Evolutionary conservation across 2,888 invertebrate genomes (phyloP).

Genomic region (Pachymerium ferrugineum): DNA sequence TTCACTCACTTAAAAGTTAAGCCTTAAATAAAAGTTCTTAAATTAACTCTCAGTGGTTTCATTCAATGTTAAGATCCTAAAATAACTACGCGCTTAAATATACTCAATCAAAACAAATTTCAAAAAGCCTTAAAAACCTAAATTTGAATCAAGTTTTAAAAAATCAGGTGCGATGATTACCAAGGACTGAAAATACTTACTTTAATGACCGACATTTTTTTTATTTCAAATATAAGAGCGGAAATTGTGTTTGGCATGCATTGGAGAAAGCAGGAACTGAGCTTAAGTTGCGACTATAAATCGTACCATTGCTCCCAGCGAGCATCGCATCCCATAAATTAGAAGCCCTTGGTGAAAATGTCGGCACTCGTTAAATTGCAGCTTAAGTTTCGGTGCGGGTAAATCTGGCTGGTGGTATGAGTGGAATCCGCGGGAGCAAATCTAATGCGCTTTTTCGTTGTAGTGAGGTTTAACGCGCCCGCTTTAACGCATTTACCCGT

Average conservation of each 20-base stretch:
- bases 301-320: neutral
- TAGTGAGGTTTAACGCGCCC: neutral
- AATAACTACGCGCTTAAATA: too few species aligned
- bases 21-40: too few species aligned
- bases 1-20: too few species aligned
- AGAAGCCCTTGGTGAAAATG: constrained; percentile 24
- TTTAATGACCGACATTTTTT: constrained; percentile 3
- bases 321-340: neutral
- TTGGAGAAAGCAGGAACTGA: constrained; percentile 17
- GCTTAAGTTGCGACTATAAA: constrained; percentile 20
- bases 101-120: too few species aligned
- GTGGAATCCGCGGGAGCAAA: constrained; percentile 11
- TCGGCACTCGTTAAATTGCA: constrained; percentile 27
- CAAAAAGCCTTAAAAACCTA: too few species aligned
- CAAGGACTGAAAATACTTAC: neutral
- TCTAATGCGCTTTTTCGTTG: neutral
- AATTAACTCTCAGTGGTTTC: too few species aligned
- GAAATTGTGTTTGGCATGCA: constrained; percentile 23
- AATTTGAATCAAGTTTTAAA: too few species aligned
- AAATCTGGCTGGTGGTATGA: constrained; percentile 20
- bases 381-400: constrained; percentile 23
- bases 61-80: too few species aligned
- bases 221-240: neutral
- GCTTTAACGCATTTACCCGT: constrained; percentile 25
- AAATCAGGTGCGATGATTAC: too few species aligned